A percentile compares a stretch with the other conserved stretches of the same genome.
phyloP scores from a whole-genome alignment of 2,113 vertebrate species.

The Grammomys surdaster region DNA sequence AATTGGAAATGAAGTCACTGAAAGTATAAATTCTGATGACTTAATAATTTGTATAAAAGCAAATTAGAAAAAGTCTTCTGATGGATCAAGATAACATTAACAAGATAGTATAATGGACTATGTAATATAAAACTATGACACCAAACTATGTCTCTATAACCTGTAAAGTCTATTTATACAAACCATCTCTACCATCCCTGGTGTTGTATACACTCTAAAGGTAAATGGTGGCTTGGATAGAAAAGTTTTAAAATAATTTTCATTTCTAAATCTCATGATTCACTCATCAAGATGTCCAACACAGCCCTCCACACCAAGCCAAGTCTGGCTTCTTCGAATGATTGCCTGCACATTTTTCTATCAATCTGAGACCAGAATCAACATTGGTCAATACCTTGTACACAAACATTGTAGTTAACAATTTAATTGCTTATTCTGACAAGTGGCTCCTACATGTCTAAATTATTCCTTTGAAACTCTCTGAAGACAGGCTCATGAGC shows the following conservation, averaged over 20 bases:
- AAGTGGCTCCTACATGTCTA: neutral
- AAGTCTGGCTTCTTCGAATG: neutral
- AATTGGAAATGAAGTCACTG: conserved; percentile 31
- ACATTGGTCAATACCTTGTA: neutral
- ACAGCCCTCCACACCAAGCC: neutral
- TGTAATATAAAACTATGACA: neutral
- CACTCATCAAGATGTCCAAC: neutral
- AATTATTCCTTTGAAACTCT: neutral
- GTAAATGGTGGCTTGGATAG: neutral
- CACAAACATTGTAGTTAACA: neutral
- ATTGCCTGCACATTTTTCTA: neutral
- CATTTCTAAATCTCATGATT: neutral
- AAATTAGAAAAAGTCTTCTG: neutral
- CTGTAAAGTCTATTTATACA: neutral
- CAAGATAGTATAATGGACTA: neutral
- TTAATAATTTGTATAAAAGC: conserved; percentile 7
- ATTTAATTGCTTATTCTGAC: neutral
- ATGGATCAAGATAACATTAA: neutral
- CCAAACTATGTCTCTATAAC: neutral
- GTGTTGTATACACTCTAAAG: neutral
- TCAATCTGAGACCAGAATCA: neutral
- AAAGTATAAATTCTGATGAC: conserved; percentile 1
- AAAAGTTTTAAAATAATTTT: neutral
- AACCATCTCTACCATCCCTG: neutral
- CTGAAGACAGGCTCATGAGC: neutral